A percentile compares a stretch with the other conserved stretches of the same genome.
phyloP scores from a whole-genome alignment of 2,113 vertebrate genomes.

The Hyla sarda region DNA sequence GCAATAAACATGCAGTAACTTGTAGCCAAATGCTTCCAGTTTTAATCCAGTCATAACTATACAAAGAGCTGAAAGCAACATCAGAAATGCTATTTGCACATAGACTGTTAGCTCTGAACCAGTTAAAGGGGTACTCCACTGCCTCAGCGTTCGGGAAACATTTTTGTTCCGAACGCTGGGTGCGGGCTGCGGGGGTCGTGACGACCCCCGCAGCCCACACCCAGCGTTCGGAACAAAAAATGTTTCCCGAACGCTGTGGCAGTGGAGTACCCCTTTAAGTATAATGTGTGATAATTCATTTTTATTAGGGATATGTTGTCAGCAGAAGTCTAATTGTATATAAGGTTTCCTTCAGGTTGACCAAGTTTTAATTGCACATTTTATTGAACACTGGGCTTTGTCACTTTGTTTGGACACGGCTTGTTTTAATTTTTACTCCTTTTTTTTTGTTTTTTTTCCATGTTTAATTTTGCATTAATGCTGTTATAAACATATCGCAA shows the following conservation, averaged over 20 bases:
- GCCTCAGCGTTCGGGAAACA: no score
- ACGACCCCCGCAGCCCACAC: no score
- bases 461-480: slow-evolving; percentile 2
- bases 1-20: slow-evolving; percentile 97
- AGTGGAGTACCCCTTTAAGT: no score
- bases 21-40: slow-evolving; percentile 84
- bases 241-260: no score
- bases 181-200: no score
- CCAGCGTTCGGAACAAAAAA: no score
- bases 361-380: slow-evolving; percentile 67
- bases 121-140: no score
- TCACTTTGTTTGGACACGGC: slow-evolving; percentile 57
- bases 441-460: background rate
- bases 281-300: slow-evolving; percentile 62
- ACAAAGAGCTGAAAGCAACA: slow-evolving; percentile 77
- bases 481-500: background rate
- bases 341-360: slow-evolving; percentile 23
- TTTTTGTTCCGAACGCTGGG: no score
- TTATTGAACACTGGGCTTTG: slow-evolving; percentile 70
- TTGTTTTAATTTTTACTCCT: background rate
- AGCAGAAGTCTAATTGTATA: slow-evolving; percentile 40
- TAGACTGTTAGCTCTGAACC: slow-evolving; percentile 64
- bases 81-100: slow-evolving; percentile 73
- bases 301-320: slow-evolving; percentile 45
- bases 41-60: slow-evolving; percentile 79